Base-by-base conservation (phyloP, 92 coral and sea anemone species). In the Zoanthus sociatus region DNA sequence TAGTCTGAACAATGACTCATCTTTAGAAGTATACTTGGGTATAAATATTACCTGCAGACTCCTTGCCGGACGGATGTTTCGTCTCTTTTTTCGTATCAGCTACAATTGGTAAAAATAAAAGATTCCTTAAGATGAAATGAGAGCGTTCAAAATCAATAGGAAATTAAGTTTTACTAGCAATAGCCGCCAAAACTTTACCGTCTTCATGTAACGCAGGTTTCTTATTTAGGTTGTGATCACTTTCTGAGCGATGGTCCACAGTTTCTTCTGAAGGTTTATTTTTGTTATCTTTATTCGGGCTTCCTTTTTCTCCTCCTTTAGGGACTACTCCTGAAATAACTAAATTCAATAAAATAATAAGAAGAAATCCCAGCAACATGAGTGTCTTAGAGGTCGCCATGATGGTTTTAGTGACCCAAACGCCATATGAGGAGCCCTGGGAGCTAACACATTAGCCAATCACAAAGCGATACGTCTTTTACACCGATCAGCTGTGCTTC, bases 401-500 rank as follows among this genome's bases (percentile, higher is more conserved):
- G 93, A 85, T 94, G 75, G 94, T 78, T 90, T 86, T 81, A 73
- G 73, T 77, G 79, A 76, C 12, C 61, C 68, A 64, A 72, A 6
- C 21, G 78, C 60, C 17, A 26, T 20, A 83, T 9, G 74, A 93
- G 76, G 0, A 44, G 75, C 18, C 85, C 95, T 94, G 98, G 98
- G 81, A 76, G 60, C 78, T 44, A 82, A 78, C 51, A 7, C 37
- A 61, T 75, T 75, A 73, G 63, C 98, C 98, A 94, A 94, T 94
- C 87, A 83, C 55, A 89, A 79, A 84, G 10, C 86, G 93, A 88
- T 93, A 93, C 98, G 98, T 94, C 89, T 51, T 16, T 73, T 73
- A 51, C 51, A 71, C 79, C 73, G 83, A 44, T 81, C 85, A 81
- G 75, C 85, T 64, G 75, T 81, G 75, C 85, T 45, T 81, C 66